Conservation (phyloP, 2,888 invertebrate species). For the Eudemis profundana region DNA sequence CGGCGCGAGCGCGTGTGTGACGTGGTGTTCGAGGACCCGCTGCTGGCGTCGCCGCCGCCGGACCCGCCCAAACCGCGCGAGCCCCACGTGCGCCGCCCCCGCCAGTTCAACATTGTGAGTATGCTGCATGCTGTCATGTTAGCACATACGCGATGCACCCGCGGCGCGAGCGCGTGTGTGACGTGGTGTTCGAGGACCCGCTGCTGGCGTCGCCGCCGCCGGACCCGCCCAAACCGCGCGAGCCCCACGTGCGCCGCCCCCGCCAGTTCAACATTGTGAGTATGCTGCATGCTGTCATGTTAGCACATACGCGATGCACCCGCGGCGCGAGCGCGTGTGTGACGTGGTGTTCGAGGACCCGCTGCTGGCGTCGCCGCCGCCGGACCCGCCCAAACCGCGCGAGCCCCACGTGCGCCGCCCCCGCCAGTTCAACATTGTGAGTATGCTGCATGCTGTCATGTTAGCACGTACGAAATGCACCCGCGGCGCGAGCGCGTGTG, state of each 20-base stretch:
- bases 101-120: constrained; percentile 70
- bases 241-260: constrained; percentile 68
- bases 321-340: constrained; percentile 65
- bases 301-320: constrained; percentile 62
- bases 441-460: constrained; percentile 36
- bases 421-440: constrained; percentile 71
- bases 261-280: constrained; percentile 72
- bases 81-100: constrained; percentile 66
- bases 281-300: constrained; percentile 11
- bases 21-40: constrained; percentile 64
- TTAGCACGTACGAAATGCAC: constrained; percentile 59
- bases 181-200: constrained; percentile 67
- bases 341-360: constrained; percentile 69
- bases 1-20: constrained; percentile 67
- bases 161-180: constrained; percentile 64
- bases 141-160: constrained; percentile 65
- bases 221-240: constrained; percentile 68
- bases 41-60: constrained; percentile 67
- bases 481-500: constrained; percentile 67
- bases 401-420: constrained; percentile 70
- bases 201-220: constrained; percentile 68
- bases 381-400: constrained; percentile 69
- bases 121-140: not conserved
- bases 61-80: constrained; percentile 71
- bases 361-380: constrained; percentile 66